Evolutionary conservation across 2,888 invertebrate genomes (phyloP), one percentile per base, ranked within the genome.

Genomic region (Agriopis aurantiaria): DNA sequence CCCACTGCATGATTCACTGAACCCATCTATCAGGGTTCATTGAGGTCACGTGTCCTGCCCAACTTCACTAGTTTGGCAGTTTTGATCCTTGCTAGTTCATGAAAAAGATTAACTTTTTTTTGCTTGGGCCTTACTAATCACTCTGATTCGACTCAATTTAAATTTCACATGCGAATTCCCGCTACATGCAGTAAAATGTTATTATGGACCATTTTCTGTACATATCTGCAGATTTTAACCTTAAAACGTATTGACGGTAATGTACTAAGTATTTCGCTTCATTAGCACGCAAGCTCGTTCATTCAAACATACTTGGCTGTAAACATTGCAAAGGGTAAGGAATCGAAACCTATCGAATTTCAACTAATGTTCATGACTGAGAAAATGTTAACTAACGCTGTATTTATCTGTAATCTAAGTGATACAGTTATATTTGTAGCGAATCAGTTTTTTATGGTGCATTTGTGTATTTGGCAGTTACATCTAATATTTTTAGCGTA

Each of bases 271-370:
- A 83, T 81, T 83, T 81, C 75, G 78, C 83, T 85, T 90, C 89
- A 90, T 89, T 89, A 89, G 86, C 87, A 87, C 86, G 85, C 86
- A 77, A 81, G 78, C 72, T 81, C 85, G 78, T 88, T 83, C 77
- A 85, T 87, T 87, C 80, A 74, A 78, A 69, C 78, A 76, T 74
- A 77, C 71, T 77, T 75, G 78, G 76, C 81, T 80, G 79, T 87
- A 85, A 88, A 86, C 80, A 74, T 75, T 62, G 74, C 71, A 73
- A 73, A 72, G 77, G 73, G 77, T 75, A 80, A 75, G 75, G 81
- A 79, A 80, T 79, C 79, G 78, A 75, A 84, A 80, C 84, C 83
- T 87, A 90, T 90, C 90, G 89, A 89, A 89, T 90, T 89, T 89
- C 89, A 88, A 89, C 80, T 86, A 87, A 89, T 87, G 86, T 78